Evolutionary conservation across 2,797 vertebrate species (phyloP), one percentile per base, ranked within the genome.

Genomic region (Apogon hyalosoma): DNA sequence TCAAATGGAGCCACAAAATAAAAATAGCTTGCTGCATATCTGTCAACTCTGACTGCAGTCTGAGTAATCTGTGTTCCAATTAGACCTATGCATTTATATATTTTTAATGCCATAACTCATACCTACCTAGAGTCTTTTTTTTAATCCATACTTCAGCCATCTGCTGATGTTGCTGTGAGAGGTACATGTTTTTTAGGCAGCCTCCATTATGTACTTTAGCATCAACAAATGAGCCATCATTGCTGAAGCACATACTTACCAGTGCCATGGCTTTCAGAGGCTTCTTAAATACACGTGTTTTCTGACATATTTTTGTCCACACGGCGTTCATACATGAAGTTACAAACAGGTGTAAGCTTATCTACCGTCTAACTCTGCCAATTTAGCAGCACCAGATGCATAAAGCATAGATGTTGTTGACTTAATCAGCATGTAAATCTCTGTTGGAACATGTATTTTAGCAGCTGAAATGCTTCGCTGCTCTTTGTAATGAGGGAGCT

Each of bases 171-270:
- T 43, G 40, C 58, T 49, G 31, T 66, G 41, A 40, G 24, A 28
- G 24, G 6, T 28, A 28, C 4, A 28, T 6, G 24, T 28, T 51
- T 45, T 19, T 41, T 56, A 38, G 76, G 69, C 46, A 73, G 48
- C 56, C 45, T 38, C 52, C 63, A 51, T 75, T 62, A 70, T 70
- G 36, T 63, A 46, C 59, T 74, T 16, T 21, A 54, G 56, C 50
- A 46, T 73, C 59, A 53, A 36, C 28, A 66, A 56, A 57, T 54
- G 41, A 75, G 14, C 53, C 47, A 28, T 41, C 11, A 12, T 31
- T 36, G 18, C 31, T 66, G 40, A 70, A 53, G 48, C 49, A 58
- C 59, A 19, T 10, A 42, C 42, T 75, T 36, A 15, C 47, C 33
- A 7, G 2, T 31, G 42, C 40, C 68, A 51, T 40, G 50, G 64